These are phyloP conservation scores for cattle (Bos taurus) DNA, from an alignment of 2,113 vertebrate species.

Conservation along the genomic window DNA sequence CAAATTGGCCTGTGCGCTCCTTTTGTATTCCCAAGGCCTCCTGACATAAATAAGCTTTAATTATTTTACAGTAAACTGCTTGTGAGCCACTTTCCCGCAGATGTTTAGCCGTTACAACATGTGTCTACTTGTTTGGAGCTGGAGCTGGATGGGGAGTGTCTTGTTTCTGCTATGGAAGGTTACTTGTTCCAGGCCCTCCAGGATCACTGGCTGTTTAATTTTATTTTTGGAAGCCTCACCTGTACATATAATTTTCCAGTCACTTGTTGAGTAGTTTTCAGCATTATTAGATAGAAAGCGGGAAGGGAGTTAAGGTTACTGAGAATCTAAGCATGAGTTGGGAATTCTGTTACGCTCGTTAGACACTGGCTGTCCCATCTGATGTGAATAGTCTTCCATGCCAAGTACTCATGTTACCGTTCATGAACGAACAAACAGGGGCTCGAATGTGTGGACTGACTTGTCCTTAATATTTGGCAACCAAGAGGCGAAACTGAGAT, in stretches of 20 bases:
- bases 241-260: conserved; percentile 41
- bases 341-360: neutral
- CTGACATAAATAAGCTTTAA: conserved; percentile 94
- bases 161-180: conserved; percentile 44
- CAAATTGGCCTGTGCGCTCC: conserved; percentile 83
- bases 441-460: neutral
- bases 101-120: conserved; percentile 73
- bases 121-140: conserved; percentile 77
- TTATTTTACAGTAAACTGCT: conserved; percentile 86
- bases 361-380: neutral
- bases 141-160: neutral
- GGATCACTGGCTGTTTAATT: conserved; percentile 31
- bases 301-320: neutral
- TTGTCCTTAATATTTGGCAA: neutral
- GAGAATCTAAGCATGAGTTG: neutral
- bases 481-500: neutral
- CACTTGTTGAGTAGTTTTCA: neutral
- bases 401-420: neutral
- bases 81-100: conserved; percentile 61
- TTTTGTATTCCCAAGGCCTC: conserved; percentile 81
- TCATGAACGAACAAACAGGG: neutral
- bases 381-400: neutral
- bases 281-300: neutral
- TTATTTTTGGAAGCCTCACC: conserved; percentile 38
- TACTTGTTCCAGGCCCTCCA: conserved; percentile 49